A percentile compares a stretch with the other conserved stretches of the same genome.
These are phyloP conservation scores for Podarcis lilfordi DNA, from an alignment of 2,797 vertebrate species.

Conservation along the genomic window DNA sequence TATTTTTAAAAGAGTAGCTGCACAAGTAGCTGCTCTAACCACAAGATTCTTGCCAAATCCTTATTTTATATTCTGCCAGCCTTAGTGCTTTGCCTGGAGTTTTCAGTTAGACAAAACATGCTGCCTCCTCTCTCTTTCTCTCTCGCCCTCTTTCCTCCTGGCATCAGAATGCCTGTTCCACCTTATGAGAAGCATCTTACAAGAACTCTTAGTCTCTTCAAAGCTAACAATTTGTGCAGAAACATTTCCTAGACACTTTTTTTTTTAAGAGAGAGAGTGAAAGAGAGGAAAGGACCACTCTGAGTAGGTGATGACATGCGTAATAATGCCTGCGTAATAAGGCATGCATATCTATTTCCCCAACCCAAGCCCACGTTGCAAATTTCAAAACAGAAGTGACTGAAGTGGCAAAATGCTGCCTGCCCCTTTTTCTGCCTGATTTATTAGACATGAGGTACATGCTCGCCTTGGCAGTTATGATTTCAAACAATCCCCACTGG, in stretches of 20 bases:
- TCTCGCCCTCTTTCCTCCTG: not conserved
- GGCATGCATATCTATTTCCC: not conserved
- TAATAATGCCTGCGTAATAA: not conserved
- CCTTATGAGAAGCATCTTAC: not conserved
- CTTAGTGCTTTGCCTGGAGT: slow-evolving; percentile 25
- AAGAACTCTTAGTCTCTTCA: not conserved
- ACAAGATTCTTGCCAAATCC: slow-evolving; percentile 23
- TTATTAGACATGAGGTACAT: not conserved
- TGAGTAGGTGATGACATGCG: not conserved
- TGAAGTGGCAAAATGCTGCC: not conserved
- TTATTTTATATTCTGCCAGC: slow-evolving; percentile 35
- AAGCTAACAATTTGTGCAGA: not conserved
- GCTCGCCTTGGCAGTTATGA: not conserved
- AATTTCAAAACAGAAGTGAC: not conserved
- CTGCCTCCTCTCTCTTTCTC: not conserved
- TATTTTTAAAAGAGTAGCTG: slow-evolving; percentile 24
- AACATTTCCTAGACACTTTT: not conserved
- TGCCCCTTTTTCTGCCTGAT: not conserved
- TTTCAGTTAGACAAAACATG: slow-evolving; percentile 33
- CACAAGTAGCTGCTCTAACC: slow-evolving; percentile 4
- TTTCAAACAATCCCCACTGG: not conserved
- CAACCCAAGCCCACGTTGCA: not conserved
- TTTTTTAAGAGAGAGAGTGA: not conserved
- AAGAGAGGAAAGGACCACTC: not conserved
- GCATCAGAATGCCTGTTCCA: slow-evolving; percentile 21